Percentiles rank a stretch among this genome's conserved stretches.
These are phyloP conservation scores for Lordiphosa stackelbergi DNA, from an alignment of 1,140 invertebrate genomes.

Conservation along the genomic window DNA sequence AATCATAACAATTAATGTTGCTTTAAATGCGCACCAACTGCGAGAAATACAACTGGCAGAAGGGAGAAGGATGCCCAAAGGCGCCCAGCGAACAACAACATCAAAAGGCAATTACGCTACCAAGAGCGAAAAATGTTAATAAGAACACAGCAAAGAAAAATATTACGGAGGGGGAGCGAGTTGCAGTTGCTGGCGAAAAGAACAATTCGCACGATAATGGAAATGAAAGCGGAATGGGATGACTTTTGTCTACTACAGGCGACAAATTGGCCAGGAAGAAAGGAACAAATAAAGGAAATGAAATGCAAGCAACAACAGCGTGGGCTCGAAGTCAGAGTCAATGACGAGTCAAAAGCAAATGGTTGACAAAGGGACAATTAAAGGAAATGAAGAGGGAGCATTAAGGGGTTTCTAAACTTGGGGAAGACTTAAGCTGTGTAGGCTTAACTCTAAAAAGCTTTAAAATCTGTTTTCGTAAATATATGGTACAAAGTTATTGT, in stretches of 20 bases:
- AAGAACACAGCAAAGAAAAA: constrained; percentile 37
- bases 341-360: no score
- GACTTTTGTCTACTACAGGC: constrained; percentile 38
- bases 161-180: background rate
- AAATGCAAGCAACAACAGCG: constrained; percentile 1
- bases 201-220: constrained; percentile 62
- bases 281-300: constrained; percentile 8
- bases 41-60: constrained; percentile 7
- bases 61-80: constrained; percentile 25
- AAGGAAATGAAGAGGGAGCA: background rate
- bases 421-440: no score
- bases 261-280: constrained; percentile 15
- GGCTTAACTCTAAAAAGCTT: no score
- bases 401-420: no score
- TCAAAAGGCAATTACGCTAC: constrained; percentile 65
- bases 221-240: constrained; percentile 61
- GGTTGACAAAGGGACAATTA: background rate
- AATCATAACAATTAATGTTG: constrained; percentile 72
- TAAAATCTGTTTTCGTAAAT: no score
- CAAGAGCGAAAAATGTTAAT: constrained; percentile 43
- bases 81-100: constrained; percentile 31
- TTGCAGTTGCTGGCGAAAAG: background rate
- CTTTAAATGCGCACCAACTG: constrained; percentile 41
- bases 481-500: no score
- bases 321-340: background rate